These are phyloP conservation scores for Tetrao urogallus DNA, from an alignment of 2,113 vertebrate genomes.

Conservation along the genomic window DNA sequence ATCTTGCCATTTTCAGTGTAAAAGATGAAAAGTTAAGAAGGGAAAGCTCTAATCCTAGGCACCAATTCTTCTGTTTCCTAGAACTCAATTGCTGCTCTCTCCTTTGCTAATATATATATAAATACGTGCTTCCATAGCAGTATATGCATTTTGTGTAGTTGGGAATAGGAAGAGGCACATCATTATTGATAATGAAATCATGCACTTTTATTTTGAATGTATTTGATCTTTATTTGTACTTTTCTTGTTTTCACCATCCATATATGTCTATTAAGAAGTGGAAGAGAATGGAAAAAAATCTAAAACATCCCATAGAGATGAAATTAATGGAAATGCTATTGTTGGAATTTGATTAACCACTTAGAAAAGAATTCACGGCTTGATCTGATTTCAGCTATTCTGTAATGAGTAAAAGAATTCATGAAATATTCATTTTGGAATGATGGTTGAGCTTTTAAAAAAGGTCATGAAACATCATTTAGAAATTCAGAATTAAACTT, in stretches of 20 bases:
- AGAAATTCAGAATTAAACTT: constrained; percentile 25
- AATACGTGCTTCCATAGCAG: background rate
- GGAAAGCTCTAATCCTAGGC: background rate
- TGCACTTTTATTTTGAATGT: background rate
- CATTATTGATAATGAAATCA: background rate
- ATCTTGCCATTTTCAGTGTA: background rate
- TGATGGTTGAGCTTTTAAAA: constrained; percentile 29
- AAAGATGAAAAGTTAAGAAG: background rate
- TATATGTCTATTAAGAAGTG: background rate
- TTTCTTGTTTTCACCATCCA: background rate
- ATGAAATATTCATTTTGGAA: constrained; percentile 56
- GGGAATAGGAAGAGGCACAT: background rate
- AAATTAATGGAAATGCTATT: background rate
- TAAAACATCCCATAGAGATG: background rate
- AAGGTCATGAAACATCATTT: constrained; percentile 58
- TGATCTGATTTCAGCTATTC: constrained; percentile 4
- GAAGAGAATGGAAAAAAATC: background rate
- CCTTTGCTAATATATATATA: background rate
- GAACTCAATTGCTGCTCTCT: background rate
- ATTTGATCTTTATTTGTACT: background rate
- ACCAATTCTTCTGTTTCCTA: background rate
- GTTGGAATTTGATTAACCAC: constrained; percentile 15
- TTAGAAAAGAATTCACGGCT: background rate
- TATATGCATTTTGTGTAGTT: background rate
- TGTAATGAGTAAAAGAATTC: constrained; percentile 24